Evolutionary conservation across 2,797 vertebrate genomes (phyloP).

Genomic region (Oreonectes daqikongensis): DNA sequence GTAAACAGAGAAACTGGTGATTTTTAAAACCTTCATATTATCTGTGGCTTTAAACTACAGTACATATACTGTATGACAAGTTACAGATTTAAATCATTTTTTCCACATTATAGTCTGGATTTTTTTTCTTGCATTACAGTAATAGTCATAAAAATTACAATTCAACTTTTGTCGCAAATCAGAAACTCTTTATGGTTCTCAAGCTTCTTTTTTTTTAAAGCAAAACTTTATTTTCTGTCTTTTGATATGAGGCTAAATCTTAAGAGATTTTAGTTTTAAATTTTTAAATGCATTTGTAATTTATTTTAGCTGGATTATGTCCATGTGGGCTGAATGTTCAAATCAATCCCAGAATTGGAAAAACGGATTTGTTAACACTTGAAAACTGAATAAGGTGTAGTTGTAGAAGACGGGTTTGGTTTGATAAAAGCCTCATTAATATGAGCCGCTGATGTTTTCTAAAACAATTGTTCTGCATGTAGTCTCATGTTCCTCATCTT

Average conservation of each 20-base stretch:
- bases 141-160: not conserved
- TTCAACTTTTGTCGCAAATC: not conserved
- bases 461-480: not conserved
- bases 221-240: no score
- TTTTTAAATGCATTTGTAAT: not conserved
- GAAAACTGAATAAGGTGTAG: constrained; percentile 53
- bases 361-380: constrained; percentile 5
- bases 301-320: not conserved
- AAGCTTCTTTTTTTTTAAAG: no score
- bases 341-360: not conserved
- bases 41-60: no score
- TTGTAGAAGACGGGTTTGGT: constrained; percentile 18
- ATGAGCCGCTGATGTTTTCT: constrained; percentile 2
- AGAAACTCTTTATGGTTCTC: not conserved
- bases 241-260: no score
- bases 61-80: no score
- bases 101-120: not conserved
- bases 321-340: not conserved
- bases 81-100: not conserved
- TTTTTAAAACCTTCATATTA: no score
- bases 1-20: no score
- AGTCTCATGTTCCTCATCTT: no score
- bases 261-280: not conserved
- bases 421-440: not conserved
- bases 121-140: no score